Conservation (phyloP, 1,140 invertebrate species). For the Papilio machaon region DNA sequence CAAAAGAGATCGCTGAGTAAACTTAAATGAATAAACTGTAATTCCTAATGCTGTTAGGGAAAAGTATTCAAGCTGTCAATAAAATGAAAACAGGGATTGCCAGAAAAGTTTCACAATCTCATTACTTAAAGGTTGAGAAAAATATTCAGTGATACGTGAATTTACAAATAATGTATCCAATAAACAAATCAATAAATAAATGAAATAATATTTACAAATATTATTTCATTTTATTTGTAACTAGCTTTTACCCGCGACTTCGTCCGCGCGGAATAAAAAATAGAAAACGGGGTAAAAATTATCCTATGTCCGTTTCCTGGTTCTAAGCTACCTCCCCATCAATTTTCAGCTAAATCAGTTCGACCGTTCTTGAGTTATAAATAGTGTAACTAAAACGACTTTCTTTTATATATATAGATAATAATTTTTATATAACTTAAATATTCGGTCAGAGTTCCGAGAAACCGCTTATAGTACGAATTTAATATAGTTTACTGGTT, state of each 20-base stretch:
- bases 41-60: neutral
- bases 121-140: neutral
- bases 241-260: no score
- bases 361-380: no score
- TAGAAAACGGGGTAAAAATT: no score
- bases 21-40: neutral
- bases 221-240: no score
- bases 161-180: neutral
- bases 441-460: neutral
- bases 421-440: neutral
- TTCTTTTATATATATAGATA: no score
- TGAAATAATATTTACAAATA: no score
- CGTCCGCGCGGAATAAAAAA: no score
- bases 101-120: slow-evolving; percentile 1
- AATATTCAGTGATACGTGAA: neutral
- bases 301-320: no score
- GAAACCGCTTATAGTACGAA: neutral
- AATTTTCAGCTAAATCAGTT: no score
- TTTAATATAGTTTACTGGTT: neutral
- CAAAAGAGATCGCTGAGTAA: neutral
- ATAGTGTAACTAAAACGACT: no score
- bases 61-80: slow-evolving; percentile 9
- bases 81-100: neutral
- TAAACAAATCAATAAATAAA: no score
- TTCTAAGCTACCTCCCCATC: no score